These are phyloP conservation scores for Chalcosyrphus nemorum DNA, from an alignment of 2,888 invertebrate species.

Conservation along the genomic window DNA sequence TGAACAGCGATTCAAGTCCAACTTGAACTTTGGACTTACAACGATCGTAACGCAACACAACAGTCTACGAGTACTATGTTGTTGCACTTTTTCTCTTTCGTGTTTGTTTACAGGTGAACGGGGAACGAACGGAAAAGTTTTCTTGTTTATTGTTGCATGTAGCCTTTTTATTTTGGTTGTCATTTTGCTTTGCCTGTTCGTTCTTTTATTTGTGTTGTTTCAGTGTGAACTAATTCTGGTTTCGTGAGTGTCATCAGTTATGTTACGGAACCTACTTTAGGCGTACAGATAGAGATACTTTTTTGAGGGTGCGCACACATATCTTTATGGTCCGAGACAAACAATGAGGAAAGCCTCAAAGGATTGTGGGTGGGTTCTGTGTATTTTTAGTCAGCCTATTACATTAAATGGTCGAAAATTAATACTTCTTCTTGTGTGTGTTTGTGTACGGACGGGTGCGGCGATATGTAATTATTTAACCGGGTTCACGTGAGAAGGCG, in stretches of 20 bases:
- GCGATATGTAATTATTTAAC: slow-evolving; percentile 26
- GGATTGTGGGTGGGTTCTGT: not conserved
- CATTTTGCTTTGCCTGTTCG: not conserved
- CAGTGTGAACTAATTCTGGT: not conserved
- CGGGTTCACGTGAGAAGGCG: slow-evolving; percentile 14
- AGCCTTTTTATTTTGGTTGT: not conserved
- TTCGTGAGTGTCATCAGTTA: slow-evolving; percentile 7
- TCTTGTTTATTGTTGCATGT: not conserved
- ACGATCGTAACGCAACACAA: not conserved
- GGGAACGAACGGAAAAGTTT: too few species aligned
- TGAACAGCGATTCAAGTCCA: slow-evolving; percentile 21
- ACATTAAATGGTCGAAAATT: slow-evolving; percentile 39
- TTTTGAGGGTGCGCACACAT: not conserved
- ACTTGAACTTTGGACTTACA: slow-evolving; percentile 41
- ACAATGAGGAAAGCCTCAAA: not conserved
- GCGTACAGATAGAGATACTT: not conserved
- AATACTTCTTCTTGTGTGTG: slow-evolving; percentile 5
- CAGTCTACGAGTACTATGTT: not conserved
- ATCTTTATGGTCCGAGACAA: not conserved
- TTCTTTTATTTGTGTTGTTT: slow-evolving; percentile 29
- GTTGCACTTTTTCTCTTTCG: not conserved
- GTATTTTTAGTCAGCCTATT: slow-evolving; percentile 19
- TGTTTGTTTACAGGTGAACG: slow-evolving; percentile 13
- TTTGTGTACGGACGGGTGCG: not conserved
- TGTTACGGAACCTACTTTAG: not conserved